A percentile compares a stretch with the other conserved stretches of the same genome.
These are phyloP conservation scores for Trichonephila clavipes DNA, from an alignment of 1,140 invertebrate species.

Conservation along the genomic window DNA sequence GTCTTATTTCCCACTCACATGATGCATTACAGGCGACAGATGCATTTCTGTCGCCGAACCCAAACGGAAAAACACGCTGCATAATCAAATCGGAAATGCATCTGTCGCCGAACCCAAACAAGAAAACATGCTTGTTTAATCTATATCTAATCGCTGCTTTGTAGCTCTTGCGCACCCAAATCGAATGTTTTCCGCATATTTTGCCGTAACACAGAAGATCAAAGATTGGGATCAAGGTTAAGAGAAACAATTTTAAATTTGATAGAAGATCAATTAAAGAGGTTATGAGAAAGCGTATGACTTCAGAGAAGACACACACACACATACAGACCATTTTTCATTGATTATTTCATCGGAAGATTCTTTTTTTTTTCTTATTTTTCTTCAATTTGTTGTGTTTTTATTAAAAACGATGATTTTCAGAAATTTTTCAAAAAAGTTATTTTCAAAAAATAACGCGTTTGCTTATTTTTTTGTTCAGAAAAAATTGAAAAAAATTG, in stretches of 20 bases:
- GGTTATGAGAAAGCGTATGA: no score
- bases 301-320: no score
- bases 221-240: slow-evolving; percentile 45
- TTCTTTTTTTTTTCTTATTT: no score
- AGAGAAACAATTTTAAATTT: neutral
- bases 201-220: neutral
- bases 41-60: slow-evolving; percentile 29
- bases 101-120: slow-evolving; percentile 46
- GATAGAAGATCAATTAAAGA: neutral
- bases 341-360: no score
- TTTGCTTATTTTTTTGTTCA: no score
- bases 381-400: no score
- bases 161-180: neutral
- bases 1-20: neutral
- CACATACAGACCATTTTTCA: no score
- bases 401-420: no score
- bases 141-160: neutral
- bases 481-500: no score
- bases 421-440: no score
- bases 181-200: slow-evolving; percentile 30
- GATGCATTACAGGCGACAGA: neutral
- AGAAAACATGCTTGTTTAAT: neutral
- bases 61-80: slow-evolving; percentile 12
- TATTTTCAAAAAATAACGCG: no score
- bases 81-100: slow-evolving; percentile 25